Base-by-base conservation (phyloP, 2,113 vertebrate genomes). In the Calcarius ornatus region DNA sequence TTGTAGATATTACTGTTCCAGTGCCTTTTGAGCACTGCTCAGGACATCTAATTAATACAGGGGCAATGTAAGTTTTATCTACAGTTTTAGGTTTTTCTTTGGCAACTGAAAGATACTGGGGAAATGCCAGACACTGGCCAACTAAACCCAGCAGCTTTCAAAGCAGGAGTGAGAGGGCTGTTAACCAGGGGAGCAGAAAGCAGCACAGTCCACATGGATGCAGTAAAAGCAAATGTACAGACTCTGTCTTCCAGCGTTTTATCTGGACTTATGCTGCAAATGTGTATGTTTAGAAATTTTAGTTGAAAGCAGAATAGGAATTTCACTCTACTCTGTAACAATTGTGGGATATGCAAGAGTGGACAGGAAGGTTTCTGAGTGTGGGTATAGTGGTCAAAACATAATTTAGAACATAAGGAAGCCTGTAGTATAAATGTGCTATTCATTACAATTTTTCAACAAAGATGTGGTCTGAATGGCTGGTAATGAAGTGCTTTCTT, bases 401-500 rank as follows among this genome's bases (percentile, higher is more conserved):
- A 64, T 6, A 57, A 45, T 60, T 80, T 72, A 86, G 54, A 65
- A 53, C 9, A 27, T 19, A 65, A 28, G 42, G 37, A 83, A 88
- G 23, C 23, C 42, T 88, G 75, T 54, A 88, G 31, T 23, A 73
- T 72, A 70, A 90, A 71, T 80, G 53, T 83, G 51, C 20, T 83
- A 33, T 92, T 95, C 68, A 83, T 68, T 72, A 68, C 11, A 27
- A 9, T 53, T 95, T 81, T 76, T 64, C 68, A 81, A 71, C 50
- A 82, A 61, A 91, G 78, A 79, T 35, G 31, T 37, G 12, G 51
- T 90, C 72, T 94, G 87, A 94, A 94, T 94, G 33, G 84, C 23
- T 80, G 75, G 40, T 95, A 95, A 96, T 85, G 70, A 91, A 87
- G 80, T 73, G 50, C 65, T 92, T 94, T 79, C 56, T 64, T 37